Evolutionary conservation across 2,113 vertebrate genomes (phyloP).

Genomic region (Panurus biarmicus): DNA sequence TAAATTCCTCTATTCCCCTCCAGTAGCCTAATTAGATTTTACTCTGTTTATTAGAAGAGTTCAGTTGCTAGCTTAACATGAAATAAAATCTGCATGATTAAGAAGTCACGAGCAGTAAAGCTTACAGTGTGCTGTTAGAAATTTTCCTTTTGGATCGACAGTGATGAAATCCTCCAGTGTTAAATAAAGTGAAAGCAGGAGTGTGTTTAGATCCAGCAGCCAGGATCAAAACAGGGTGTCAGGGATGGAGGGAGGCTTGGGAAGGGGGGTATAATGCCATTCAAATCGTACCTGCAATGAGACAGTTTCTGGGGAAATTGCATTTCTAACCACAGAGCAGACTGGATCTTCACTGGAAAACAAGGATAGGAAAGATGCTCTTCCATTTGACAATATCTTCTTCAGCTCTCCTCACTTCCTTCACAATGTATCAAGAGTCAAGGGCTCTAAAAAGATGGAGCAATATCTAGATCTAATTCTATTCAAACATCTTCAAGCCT

Average conservation of each 20-base stretch:
- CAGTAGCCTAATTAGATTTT: constrained; percentile 71
- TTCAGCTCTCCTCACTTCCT: background rate
- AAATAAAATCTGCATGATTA: constrained; percentile 67
- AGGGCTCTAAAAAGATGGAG: background rate
- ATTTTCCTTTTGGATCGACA: constrained; percentile 54
- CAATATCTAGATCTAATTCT: background rate
- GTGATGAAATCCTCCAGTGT: background rate
- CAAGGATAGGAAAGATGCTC: background rate
- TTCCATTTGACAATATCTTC: background rate
- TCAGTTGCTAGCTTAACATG: constrained; percentile 65
- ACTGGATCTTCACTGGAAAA: background rate
- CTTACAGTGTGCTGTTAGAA: constrained; percentile 3
- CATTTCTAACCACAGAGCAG: background rate
- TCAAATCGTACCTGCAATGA: background rate
- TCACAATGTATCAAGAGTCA: background rate
- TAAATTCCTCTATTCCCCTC: constrained; percentile 46
- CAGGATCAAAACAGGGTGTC: background rate
- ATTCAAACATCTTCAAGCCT: background rate
- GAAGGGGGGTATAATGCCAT: background rate
- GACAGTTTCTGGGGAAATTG: background rate
- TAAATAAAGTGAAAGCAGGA: constrained; percentile 42
- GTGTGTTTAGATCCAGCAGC: background rate
- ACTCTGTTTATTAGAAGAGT: constrained; percentile 66
- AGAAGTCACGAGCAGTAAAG: constrained; percentile 45
- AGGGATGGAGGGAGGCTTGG: background rate